phyloP scores from a whole-genome alignment of 2,797 vertebrate species.

The Cynodonichthys magdalenae region DNA sequence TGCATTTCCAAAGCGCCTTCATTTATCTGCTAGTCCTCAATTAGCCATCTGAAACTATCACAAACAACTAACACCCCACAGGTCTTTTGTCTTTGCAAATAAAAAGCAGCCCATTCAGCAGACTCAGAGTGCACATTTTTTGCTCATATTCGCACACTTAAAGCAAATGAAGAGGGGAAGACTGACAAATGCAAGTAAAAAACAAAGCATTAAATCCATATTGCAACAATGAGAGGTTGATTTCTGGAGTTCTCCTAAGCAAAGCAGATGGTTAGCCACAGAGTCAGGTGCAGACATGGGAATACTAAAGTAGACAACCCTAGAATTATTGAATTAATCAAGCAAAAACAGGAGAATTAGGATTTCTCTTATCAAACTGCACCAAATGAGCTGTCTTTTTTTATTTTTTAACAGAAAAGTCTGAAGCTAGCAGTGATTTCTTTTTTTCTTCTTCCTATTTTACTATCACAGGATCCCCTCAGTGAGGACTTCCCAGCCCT shows the following conservation, averaged over 20 bases:
- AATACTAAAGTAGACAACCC: conserved; percentile 69
- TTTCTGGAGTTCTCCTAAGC: conserved; percentile 50
- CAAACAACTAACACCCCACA: conserved; percentile 47
- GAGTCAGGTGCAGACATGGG: conserved; percentile 75
- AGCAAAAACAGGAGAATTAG: conserved; percentile 14
- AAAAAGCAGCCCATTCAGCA: conserved; percentile 40
- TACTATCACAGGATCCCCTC: conserved; percentile 49
- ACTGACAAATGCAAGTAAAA: conserved; percentile 43
- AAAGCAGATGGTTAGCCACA: conserved; percentile 70
- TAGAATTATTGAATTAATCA: conserved; percentile 40
- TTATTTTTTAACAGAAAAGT: conserved; percentile 16
- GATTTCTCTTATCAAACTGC: conserved; percentile 11
- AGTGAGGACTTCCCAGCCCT: conserved; percentile 68
- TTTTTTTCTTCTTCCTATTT: conserved; percentile 44
- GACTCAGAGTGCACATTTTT: conserved; percentile 30
- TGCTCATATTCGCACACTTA: conserved; percentile 20
- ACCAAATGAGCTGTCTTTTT: conserved; percentile 14
- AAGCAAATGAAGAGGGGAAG: conserved; percentile 4
- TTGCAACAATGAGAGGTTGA: conserved; percentile 43
- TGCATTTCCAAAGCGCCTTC: conserved; percentile 43
- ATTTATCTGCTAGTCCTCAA: conserved; percentile 51
- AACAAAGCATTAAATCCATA: conserved; percentile 56
- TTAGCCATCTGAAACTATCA: conserved; percentile 44
- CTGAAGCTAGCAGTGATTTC: conserved; percentile 44
- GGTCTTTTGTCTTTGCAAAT: conserved; percentile 63